Base-by-base conservation (phyloP, 2,113 vertebrate genomes). In the Carassius auratus region DNA sequence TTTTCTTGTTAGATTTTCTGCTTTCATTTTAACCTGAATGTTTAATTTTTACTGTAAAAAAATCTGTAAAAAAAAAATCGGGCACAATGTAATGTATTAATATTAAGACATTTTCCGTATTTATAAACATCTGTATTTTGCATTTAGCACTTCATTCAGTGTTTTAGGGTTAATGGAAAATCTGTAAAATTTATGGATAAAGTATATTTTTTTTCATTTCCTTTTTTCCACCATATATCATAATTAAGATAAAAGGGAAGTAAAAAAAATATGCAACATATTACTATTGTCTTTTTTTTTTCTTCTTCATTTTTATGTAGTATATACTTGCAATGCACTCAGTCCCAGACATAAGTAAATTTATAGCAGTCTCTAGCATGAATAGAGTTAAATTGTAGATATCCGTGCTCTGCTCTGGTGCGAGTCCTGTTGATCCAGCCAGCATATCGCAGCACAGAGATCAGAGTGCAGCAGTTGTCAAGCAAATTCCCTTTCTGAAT, bases 401-500 rank as follows among this genome's bases (percentile, higher is more conserved):
- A n/a, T 23, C 14, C 7, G 5, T 45, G n/a, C 73, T 75, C 5
- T 7, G 5, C 42, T 75, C 69, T 38, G 76, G 15, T 30, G 2
- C 0, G 23, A 42, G 12, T 62, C 19, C 30, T 21, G 23, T 26
- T 64, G 57, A 80, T 57, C 77, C 57, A 57, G 77, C 12, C 77
- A 64, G 15, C 59, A 81, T 15, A 69, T 81, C 23, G 12, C 42
- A 21, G 45, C 79, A 33, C 26, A 68, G 15, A 45, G 79, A 66
- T 81, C 78, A 48, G 45, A 55, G 23, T 52, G 75, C 26, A 55
- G 45, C 75, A 52, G 74, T 45, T 75, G 38, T 50, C 73, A 23
- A 50, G n/a, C 45, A 38, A 64, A 66, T 68, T 81, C 62, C 30
- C 42, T 81, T 48, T 68, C 42, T 68, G 38, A 76, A 50, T 76